Evolutionary conservation across 2,888 invertebrate genomes (phyloP).

Genomic region (Callinectes sapidus): DNA sequence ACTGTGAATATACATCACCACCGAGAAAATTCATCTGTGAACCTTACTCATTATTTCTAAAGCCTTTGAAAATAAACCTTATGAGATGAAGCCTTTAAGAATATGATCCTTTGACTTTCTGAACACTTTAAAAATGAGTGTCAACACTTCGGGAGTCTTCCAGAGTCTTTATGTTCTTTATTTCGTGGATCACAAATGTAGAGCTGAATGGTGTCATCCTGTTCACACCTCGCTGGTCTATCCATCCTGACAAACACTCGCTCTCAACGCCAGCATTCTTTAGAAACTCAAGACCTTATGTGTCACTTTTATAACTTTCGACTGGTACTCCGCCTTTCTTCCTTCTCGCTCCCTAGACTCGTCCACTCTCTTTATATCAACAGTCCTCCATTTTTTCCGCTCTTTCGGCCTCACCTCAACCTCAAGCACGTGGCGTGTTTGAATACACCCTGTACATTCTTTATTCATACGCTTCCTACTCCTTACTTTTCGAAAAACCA

Average conservation of each 20-base stretch:
- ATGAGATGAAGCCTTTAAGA: too few species aligned
- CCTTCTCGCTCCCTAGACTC: background rate
- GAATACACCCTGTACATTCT: background rate
- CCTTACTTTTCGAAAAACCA: background rate
- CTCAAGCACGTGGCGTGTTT: background rate
- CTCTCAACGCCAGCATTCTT: background rate
- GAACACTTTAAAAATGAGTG: background rate
- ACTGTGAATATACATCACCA: too few species aligned
- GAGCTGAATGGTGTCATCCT: background rate
- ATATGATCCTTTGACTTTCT: too few species aligned
- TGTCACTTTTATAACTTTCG: background rate
- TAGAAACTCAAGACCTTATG: background rate
- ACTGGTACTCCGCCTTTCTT: background rate
- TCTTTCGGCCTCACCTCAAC: background rate
- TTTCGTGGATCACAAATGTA: background rate
- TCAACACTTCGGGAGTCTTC: background rate
- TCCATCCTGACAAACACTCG: background rate
- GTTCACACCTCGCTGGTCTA: background rate
- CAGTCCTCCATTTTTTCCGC: background rate
- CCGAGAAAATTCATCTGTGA: too few species aligned
- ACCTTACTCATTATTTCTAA: too few species aligned
- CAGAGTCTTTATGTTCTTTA: background rate
- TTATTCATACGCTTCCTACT: background rate
- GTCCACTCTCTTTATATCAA: background rate
- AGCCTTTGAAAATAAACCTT: too few species aligned